Percentiles rank a stretch among this genome's conserved stretches.
These are phyloP conservation scores for Conopomorpha cramerella DNA, from an alignment of 1,140 invertebrate genomes.

Conservation along the genomic window DNA sequence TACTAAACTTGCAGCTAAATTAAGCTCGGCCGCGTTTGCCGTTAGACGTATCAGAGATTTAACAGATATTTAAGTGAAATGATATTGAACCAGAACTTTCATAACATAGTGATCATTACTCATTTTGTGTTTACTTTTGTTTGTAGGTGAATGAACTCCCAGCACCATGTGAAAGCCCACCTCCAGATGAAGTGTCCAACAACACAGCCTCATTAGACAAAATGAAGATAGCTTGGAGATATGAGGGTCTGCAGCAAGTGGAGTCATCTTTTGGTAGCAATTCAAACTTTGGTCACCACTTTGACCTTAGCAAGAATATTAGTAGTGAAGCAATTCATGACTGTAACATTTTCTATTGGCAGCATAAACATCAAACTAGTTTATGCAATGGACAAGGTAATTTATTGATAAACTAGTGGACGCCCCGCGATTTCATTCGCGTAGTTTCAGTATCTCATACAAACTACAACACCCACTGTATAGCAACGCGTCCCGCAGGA, in stretches of 20 bases:
- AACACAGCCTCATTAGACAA: slow-evolving; percentile 37
- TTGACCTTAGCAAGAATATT: slow-evolving; percentile 78
- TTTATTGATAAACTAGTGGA: too few relatives aligned
- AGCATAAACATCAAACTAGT: slow-evolving; percentile 11
- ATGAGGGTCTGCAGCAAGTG: slow-evolving; percentile 73
- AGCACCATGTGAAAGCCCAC: slow-evolving; percentile 26
- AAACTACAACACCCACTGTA: too few relatives aligned
- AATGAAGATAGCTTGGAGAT: slow-evolving; percentile 87
- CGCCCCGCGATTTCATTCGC: too few relatives aligned
- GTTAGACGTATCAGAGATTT: too few relatives aligned
- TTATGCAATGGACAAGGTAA: slow-evolving; percentile 16
- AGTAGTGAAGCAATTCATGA: slow-evolving; percentile 61
- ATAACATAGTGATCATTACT: too few relatives aligned
- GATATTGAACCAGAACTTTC: neutral
- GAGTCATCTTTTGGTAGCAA: slow-evolving; percentile 61
- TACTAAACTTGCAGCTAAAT: too few relatives aligned
- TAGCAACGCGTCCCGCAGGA: too few relatives aligned
- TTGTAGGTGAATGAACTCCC: slow-evolving; percentile 46
- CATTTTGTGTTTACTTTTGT: too few relatives aligned
- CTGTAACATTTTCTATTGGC: slow-evolving; percentile 54
- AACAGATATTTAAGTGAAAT: too few relatives aligned
- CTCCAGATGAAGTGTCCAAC: slow-evolving; percentile 18
- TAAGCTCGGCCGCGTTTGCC: too few relatives aligned
- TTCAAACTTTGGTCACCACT: slow-evolving; percentile 73
- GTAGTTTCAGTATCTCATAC: too few relatives aligned